Conservation (phyloP, 2,797 vertebrate species). For the Moxostoma hubbsi region DNA sequence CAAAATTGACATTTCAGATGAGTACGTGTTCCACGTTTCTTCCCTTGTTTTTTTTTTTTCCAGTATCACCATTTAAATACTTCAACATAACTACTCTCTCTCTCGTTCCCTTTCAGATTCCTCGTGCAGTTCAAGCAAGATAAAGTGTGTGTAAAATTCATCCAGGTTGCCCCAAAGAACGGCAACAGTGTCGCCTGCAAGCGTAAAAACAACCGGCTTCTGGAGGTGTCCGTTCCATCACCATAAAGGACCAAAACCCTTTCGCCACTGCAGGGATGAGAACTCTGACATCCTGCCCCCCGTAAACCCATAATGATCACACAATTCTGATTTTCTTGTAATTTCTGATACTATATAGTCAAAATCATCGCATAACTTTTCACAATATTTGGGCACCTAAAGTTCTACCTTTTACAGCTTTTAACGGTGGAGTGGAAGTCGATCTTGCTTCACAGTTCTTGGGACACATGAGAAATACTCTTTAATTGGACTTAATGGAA, state of each 20-base stretch:
- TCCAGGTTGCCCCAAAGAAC: slow-evolving; percentile 88
- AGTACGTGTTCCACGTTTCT: slow-evolving; percentile 78
- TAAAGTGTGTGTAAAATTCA: slow-evolving; percentile 97
- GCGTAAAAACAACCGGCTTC: slow-evolving; percentile 96
- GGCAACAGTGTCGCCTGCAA: slow-evolving; percentile 91
- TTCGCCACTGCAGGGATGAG: slow-evolving; percentile 33
- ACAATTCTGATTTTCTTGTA: slow-evolving; percentile 77
- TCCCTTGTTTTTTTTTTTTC: background rate
- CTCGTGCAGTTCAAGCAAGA: slow-evolving; percentile 97
- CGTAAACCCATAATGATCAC: slow-evolving; percentile 72
- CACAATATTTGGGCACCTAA: slow-evolving; percentile 47
- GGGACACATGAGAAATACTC: background rate
- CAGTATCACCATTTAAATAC: background rate
- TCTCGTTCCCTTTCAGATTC: slow-evolving; percentile 79
- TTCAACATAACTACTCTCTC: slow-evolving; percentile 12
- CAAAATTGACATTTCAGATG: slow-evolving; percentile 93
- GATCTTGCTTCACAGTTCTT: slow-evolving; percentile 5
- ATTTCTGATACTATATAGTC: slow-evolving; percentile 66
- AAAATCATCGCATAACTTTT: slow-evolving; percentile 59
- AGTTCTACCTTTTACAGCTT: slow-evolving; percentile 50
- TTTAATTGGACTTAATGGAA: slow-evolving; percentile 20
- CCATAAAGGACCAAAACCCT: slow-evolving; percentile 42
- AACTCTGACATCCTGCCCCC: slow-evolving; percentile 66
- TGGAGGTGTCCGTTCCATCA: slow-evolving; percentile 93
- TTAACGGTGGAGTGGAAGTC: slow-evolving; percentile 53